phyloP scores from a whole-genome alignment of 2,888 invertebrate species.

The Drosophila putrida region DNA sequence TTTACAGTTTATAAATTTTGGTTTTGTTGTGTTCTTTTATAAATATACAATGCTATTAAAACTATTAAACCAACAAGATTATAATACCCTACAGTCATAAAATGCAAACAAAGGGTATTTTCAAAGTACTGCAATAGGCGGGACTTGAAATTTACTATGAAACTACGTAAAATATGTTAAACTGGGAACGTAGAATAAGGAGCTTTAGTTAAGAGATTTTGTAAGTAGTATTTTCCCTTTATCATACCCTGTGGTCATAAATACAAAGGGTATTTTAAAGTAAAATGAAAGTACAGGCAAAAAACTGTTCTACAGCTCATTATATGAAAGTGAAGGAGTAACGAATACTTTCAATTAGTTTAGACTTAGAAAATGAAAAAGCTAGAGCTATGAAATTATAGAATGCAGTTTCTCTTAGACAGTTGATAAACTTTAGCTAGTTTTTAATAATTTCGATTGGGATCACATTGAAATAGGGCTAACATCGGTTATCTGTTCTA shows the following conservation, averaged over 20 bases:
- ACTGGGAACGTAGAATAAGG: background rate
- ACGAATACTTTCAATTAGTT: too few relatives aligned
- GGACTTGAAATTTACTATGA: too few relatives aligned
- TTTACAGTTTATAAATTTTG: slow-evolving; percentile 30
- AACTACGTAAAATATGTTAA: too few relatives aligned
- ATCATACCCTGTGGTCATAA: background rate
- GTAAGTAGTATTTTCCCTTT: background rate
- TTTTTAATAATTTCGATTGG: too few relatives aligned
- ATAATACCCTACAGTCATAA: slow-evolving; percentile 15
- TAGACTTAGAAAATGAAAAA: background rate
- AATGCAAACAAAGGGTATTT: slow-evolving; percentile 8
- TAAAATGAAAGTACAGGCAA: background rate
- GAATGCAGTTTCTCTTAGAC: background rate
- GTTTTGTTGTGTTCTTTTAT: slow-evolving; percentile 19
- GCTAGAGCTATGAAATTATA: background rate
- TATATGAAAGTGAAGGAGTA: too few relatives aligned
- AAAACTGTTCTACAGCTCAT: too few relatives aligned
- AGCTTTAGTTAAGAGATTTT: background rate
- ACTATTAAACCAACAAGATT: slow-evolving; percentile 14
- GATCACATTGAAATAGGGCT: too few relatives aligned
- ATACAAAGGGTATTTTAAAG: background rate
- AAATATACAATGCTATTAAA: slow-evolving; percentile 28
- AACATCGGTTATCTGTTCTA: too few relatives aligned
- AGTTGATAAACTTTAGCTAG: too few relatives aligned
- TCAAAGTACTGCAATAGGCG: background rate